These are phyloP conservation scores for Phallusia fumigata DNA, from an alignment of 23 tunicate species.

Conservation along the genomic window DNA sequence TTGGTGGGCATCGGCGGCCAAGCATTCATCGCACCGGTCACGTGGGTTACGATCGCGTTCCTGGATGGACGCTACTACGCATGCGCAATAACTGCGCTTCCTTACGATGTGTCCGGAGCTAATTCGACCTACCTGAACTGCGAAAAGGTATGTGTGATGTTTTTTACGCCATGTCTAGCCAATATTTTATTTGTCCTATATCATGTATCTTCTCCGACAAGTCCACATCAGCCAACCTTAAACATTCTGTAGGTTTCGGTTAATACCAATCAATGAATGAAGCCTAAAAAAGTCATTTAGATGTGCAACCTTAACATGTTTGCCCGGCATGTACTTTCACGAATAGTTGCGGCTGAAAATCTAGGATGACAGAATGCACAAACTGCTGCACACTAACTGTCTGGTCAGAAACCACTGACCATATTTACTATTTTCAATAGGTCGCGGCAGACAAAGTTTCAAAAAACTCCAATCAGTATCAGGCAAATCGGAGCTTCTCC, in stretches of 20 bases:
- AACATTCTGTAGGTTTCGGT: no score
- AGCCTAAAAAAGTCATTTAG: no score
- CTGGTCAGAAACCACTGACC: neutral
- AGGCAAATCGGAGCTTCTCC: conserved; percentile 51
- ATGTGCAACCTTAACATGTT: no score
- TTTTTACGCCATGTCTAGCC: no score
- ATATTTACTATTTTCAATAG: neutral
- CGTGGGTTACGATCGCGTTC: conserved; percentile 50
- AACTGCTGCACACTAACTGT: no score
- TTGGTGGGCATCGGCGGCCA: neutral
- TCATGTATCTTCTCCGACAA: no score
- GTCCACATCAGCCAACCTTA: no score
- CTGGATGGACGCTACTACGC: conserved; percentile 56
- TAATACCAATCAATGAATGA: no score
- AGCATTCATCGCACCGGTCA: conserved; percentile 35
- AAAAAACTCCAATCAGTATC: conserved; percentile 19
- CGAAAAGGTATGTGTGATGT: conserved; percentile 34
- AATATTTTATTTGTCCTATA: no score
- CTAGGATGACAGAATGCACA: no score
- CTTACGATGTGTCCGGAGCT: conserved; percentile 32
- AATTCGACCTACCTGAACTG: conserved; percentile 12
- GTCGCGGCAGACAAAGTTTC: neutral
- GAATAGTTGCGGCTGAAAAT: no score
- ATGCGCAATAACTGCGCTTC: conserved; percentile 49
- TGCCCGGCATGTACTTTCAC: no score